These are phyloP conservation scores for Sebastiscus albofasciatus DNA, from an alignment of 2,797 vertebrate species.

Conservation along the genomic window DNA sequence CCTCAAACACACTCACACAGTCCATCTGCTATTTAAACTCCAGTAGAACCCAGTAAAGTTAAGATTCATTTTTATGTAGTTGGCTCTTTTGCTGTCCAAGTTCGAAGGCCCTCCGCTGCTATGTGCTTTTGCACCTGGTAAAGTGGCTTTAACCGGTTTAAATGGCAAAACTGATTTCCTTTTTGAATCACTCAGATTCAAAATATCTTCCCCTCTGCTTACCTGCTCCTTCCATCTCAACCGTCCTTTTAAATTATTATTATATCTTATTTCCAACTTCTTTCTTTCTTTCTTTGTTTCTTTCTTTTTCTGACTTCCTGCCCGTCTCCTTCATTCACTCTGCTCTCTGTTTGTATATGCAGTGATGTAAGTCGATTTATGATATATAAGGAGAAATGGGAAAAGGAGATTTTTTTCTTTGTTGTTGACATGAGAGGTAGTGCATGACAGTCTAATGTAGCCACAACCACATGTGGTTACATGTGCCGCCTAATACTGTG, in stretches of 20 bases:
- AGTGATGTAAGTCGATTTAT: slow-evolving; percentile 33
- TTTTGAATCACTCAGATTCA: slow-evolving; percentile 28
- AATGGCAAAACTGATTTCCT: slow-evolving; percentile 53
- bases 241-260: background rate
- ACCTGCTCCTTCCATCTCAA: slow-evolving; percentile 1
- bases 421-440: slow-evolving; percentile 53
- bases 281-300: background rate
- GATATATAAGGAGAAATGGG: slow-evolving; percentile 7
- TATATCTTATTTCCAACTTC: background rate
- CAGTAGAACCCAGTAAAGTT: slow-evolving; percentile 70
- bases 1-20: slow-evolving; percentile 41
- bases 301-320: background rate
- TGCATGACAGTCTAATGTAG: slow-evolving; percentile 46
- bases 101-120: slow-evolving; percentile 28
- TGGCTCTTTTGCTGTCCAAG: slow-evolving; percentile 40
- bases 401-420: slow-evolving; percentile 21
- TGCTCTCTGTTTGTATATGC: slow-evolving; percentile 15
- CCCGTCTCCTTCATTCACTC: background rate
- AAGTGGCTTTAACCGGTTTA: slow-evolving; percentile 52
- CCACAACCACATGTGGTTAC: slow-evolving; percentile 55
- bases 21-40: slow-evolving; percentile 73
- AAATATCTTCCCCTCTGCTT: slow-evolving; percentile 18
- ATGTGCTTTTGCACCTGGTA: slow-evolving; percentile 63
- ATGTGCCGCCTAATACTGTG: slow-evolving; percentile 43
- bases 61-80: slow-evolving; percentile 63